A percentile compares a stretch with the other conserved stretches of the same genome.
These are phyloP conservation scores for Australoheros facetus DNA, from an alignment of 2,797 vertebrate genomes.

Conservation along the genomic window DNA sequence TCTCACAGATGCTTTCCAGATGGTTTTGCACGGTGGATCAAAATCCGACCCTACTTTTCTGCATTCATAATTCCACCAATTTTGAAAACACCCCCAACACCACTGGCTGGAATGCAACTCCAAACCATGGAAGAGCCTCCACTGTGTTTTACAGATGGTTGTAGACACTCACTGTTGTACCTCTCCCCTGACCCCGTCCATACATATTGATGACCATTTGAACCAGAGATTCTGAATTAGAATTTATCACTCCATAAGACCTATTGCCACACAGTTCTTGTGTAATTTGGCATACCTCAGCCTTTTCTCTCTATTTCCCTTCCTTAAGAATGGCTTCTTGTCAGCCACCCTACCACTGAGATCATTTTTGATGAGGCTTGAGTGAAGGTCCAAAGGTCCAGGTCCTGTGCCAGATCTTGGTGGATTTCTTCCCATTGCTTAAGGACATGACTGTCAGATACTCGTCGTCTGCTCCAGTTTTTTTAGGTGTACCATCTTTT, in stretches of 20 bases:
- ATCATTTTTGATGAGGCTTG: background rate
- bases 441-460: background rate
- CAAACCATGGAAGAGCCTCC: background rate
- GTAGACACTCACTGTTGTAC: background rate
- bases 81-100: background rate
- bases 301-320: background rate
- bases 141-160: background rate
- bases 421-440: background rate
- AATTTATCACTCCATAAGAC: background rate
- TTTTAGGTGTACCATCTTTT: background rate
- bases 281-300: background rate
- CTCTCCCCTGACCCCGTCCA: background rate
- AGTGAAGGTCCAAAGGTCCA: background rate
- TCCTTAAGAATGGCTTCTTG: background rate
- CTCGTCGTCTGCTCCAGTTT: background rate
- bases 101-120: background rate
- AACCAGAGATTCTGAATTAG: background rate
- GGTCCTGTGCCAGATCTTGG: background rate
- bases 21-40: background rate
- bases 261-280: background rate
- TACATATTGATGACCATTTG: background rate
- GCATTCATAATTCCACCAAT: background rate
- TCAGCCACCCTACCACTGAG: background rate
- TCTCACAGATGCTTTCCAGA: background rate
- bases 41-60: background rate